Base-by-base conservation (phyloP, 92 coral and sea anemone species). In the Isaurus tuberculatus region DNA sequence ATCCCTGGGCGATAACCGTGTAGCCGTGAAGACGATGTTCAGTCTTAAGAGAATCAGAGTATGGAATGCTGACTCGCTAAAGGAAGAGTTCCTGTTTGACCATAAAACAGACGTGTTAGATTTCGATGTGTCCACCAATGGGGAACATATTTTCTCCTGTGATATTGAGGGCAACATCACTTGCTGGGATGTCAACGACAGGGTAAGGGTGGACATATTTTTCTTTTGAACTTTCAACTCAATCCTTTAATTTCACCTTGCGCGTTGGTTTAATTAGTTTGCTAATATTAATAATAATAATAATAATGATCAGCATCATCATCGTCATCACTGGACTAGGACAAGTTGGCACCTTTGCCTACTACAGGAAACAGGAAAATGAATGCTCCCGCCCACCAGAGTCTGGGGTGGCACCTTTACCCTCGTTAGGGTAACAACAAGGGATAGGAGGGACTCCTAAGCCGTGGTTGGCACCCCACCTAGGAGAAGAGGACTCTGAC, bases 91-190 rank as follows among this genome's bases (percentile, higher is more conserved):
- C 23, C 17, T 30, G 2, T 77, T 77, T 77, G 53, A 57, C 23
- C 69, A 77, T n/a, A 19, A 58, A 58, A 57, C 82, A 9, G 82
- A 77, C 33, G 53, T 77, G 70, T 57, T 77, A 49, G 55, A 77
- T 32, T 77, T 55, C 34, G 82, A 77, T 16, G 82, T 77, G 69
- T 57, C 70, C 58, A 32, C 16, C 51, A 26, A 58, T 40, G 70
- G 82, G 14, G 70, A 58, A 23, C 48, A 19, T 20, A 26, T 77
- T 34, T 69, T 58, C 69, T 77, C 67, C 34, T 77, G 82, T 34
- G 82, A 77, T 40, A 30, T 77, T 40, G 82, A 77, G 43, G 53
- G 40, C 1, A 77, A 57, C 69, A 23, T 57, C 70, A 13, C 68
- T 0, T 57, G 70, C 23, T 77, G 53, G 82, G 58, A 57, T 19